phyloP scores from a whole-genome alignment of 2,797 vertebrate species.

The Pitangus sulphuratus region DNA sequence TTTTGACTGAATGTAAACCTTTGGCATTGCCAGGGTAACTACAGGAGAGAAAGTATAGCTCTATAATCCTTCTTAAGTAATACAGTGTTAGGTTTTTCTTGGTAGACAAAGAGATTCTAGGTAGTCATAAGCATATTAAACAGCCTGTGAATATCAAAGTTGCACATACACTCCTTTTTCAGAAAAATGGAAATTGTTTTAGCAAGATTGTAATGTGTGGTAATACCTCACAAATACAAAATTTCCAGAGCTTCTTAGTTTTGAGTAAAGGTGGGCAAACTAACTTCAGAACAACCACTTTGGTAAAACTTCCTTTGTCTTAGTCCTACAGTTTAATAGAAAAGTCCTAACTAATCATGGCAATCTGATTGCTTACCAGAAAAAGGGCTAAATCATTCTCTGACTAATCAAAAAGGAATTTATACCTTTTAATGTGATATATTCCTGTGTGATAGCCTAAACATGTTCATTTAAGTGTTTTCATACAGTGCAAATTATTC shows the following conservation, averaged over 20 bases:
- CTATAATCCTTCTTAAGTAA: conserved; percentile 14
- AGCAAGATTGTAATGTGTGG: background rate
- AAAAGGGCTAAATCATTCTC: background rate
- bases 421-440: background rate
- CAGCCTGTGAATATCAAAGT: background rate
- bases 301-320: background rate
- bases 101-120: conserved; percentile 2
- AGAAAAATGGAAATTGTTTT: background rate
- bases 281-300: background rate
- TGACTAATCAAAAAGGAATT: background rate
- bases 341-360: background rate
- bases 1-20: conserved; percentile 9
- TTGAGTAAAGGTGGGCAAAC: background rate
- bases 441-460: background rate
- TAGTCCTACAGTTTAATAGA: background rate
- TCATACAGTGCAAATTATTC: rapidly evolving
- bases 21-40: conserved; percentile 40
- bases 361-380: background rate
- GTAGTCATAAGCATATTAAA: background rate
- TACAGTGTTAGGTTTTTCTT: background rate
- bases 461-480: background rate
- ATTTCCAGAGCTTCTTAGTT: background rate
- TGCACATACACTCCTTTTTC: background rate
- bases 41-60: background rate
- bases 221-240: background rate